Conservation (phyloP, 1,140 invertebrate species). For the Potamilus streckersoni region DNA sequence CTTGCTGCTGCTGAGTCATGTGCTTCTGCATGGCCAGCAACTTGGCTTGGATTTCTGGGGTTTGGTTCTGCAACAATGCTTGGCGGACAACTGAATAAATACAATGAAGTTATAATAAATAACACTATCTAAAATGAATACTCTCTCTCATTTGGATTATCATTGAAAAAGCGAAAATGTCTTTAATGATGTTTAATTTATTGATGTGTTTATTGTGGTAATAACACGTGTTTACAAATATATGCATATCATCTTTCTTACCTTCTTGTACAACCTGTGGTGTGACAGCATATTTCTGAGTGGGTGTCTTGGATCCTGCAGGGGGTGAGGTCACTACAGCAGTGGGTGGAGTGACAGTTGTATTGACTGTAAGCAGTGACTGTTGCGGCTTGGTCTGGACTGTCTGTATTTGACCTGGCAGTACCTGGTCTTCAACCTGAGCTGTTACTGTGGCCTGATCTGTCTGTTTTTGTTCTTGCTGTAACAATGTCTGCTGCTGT, state of each 20-base stretch:
- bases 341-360: not conserved
- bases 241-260: slow-evolving; percentile 19
- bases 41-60: slow-evolving; percentile 94
- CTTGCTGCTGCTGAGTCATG: slow-evolving; percentile 57
- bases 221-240: too few relatives aligned
- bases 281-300: slow-evolving; percentile 63
- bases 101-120: not conserved
- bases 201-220: too few relatives aligned
- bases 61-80: slow-evolving; percentile 77
- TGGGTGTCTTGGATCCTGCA: slow-evolving; percentile 32
- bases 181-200: too few relatives aligned
- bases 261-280: slow-evolving; percentile 67
- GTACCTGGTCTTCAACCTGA: not conserved
- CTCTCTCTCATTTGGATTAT: too few relatives aligned
- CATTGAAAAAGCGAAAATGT: too few relatives aligned
- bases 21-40: slow-evolving; percentile 87
- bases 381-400: slow-evolving; percentile 3
- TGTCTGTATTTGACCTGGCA: slow-evolving; percentile 3
- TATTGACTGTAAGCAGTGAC: not conserved
- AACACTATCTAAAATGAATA: too few relatives aligned
- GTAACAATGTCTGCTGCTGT: not conserved
- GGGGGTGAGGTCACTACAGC: slow-evolving; percentile 18
- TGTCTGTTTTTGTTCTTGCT: slow-evolving; percentile 5
- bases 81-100: slow-evolving; percentile 66
- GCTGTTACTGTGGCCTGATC: slow-evolving; percentile 12